Evolutionary conservation across 2,888 invertebrate species (phyloP).

Genomic region (Nemurella pictetii): DNA sequence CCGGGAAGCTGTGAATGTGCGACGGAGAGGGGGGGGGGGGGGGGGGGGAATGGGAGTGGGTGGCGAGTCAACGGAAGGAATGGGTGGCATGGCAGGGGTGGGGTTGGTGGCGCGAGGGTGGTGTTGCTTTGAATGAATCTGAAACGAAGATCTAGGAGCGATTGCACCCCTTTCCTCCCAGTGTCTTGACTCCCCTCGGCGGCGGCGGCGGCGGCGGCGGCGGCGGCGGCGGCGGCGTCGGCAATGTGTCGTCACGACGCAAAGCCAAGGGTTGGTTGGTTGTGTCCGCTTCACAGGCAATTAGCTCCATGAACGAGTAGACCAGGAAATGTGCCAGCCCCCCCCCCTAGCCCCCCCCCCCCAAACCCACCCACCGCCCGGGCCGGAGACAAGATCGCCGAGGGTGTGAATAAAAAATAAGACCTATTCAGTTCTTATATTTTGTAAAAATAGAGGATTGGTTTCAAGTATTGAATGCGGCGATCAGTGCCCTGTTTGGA

Average conservation of each 20-base stretch:
- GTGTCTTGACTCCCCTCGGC: background rate
- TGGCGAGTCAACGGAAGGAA: background rate
- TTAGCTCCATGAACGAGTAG: slow-evolving; percentile 34
- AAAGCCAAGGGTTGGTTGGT: background rate
- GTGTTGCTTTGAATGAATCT: background rate
- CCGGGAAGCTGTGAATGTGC: background rate
- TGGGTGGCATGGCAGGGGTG: background rate
- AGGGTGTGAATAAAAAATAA: slow-evolving; percentile 21
- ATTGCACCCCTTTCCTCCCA: background rate
- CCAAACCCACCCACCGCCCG: background rate
- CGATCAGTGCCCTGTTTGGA: background rate
- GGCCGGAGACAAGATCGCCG: background rate
- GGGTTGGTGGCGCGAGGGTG: background rate
- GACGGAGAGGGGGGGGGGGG: background rate
- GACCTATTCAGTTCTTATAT: slow-evolving; percentile 2
- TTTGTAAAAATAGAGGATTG: background rate
- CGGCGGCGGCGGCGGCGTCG: no score
- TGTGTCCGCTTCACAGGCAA: slow-evolving; percentile 35
- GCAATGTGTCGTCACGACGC: background rate
- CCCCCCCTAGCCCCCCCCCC: background rate
- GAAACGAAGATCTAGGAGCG: background rate
- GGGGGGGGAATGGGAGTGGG: background rate
- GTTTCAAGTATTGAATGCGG: background rate
- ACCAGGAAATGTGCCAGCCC: slow-evolving; percentile 37
- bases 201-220: background rate